Percentiles rank a stretch among this genome's conserved stretches.
Evolutionary conservation across 2,888 invertebrate genomes (phyloP).

Genomic region (Cordilura impudica): DNA sequence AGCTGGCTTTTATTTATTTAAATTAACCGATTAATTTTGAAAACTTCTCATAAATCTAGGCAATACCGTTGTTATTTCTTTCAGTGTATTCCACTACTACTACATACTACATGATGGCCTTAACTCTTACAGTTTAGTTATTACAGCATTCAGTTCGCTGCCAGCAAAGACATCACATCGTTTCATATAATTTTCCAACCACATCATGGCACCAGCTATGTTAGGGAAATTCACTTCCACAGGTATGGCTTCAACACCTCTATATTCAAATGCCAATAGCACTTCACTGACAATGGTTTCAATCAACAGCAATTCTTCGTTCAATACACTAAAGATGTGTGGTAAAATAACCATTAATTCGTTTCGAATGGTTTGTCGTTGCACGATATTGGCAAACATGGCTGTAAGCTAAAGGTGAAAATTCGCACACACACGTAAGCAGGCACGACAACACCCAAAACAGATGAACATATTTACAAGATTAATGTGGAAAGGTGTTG

Average conservation of each 20-base stretch:
- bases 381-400: slow-evolving; percentile 80
- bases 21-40: too few relatives aligned
- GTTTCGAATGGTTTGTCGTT: slow-evolving; percentile 79
- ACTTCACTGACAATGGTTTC: slow-evolving; percentile 68
- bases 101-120: not conserved
- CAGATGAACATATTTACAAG: too few relatives aligned
- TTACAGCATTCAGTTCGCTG: slow-evolving; percentile 67
- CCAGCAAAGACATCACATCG: slow-evolving; percentile 75
- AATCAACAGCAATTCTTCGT: slow-evolving; percentile 73
- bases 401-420: slow-evolving; percentile 66
- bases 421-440: not conserved
- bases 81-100: slow-evolving; percentile 12
- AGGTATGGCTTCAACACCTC: slow-evolving; percentile 66
- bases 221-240: slow-evolving; percentile 81
- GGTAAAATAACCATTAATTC: slow-evolving; percentile 80
- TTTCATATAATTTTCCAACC: slow-evolving; percentile 84
- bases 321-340: slow-evolving; percentile 78
- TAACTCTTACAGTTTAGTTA: slow-evolving; percentile 68
- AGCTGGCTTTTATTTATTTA: too few relatives aligned
- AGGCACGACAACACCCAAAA: not conserved
- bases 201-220: slow-evolving; percentile 85
- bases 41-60: not conserved
- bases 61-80: not conserved
- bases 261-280: slow-evolving; percentile 68
- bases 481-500: slow-evolving; percentile 28